phyloP scores from a whole-genome alignment of 2,888 invertebrate species.

The Mythimna lalbum region DNA sequence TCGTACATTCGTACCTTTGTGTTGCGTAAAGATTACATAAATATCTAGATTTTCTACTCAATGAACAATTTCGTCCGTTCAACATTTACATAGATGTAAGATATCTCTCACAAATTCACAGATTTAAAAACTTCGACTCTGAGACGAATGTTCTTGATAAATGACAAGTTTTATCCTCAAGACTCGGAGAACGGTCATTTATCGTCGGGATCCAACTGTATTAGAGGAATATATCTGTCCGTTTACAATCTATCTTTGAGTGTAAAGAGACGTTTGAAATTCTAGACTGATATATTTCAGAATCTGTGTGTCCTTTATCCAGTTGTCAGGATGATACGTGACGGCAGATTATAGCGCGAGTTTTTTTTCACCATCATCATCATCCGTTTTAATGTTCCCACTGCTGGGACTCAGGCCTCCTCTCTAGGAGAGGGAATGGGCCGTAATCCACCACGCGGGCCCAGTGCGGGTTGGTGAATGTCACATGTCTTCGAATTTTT shows the following conservation, averaged over 20 bases:
- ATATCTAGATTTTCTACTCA: background rate
- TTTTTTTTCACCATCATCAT: too few species aligned
- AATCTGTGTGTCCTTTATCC: too few species aligned
- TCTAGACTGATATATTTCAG: background rate
- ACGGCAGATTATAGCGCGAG: too few species aligned
- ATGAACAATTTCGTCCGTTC: background rate
- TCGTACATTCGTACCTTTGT: too few species aligned
- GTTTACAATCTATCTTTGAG: constrained; percentile 28
- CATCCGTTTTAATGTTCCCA: too few species aligned
- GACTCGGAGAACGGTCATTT: constrained; percentile 37
- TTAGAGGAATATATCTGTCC: constrained; percentile 7
- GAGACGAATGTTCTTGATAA: constrained; percentile 33
- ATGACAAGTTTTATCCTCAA: constrained; percentile 29
- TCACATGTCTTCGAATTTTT: too few species aligned
- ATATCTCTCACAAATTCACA: constrained; percentile 1
- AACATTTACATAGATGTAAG: background rate
- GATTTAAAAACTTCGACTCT: constrained; percentile 13
- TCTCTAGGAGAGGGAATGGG: too few species aligned
- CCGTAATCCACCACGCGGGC: too few species aligned
- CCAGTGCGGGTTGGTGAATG: too few species aligned
- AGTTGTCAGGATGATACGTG: too few species aligned
- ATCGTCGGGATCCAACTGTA: constrained; percentile 29
- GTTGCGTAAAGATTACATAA: too few species aligned
- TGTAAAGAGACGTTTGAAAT: constrained; percentile 12
- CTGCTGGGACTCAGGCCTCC: too few species aligned